phyloP scores from a whole-genome alignment of 2,888 invertebrate genomes.

The Spodoptera exigua region DNA sequence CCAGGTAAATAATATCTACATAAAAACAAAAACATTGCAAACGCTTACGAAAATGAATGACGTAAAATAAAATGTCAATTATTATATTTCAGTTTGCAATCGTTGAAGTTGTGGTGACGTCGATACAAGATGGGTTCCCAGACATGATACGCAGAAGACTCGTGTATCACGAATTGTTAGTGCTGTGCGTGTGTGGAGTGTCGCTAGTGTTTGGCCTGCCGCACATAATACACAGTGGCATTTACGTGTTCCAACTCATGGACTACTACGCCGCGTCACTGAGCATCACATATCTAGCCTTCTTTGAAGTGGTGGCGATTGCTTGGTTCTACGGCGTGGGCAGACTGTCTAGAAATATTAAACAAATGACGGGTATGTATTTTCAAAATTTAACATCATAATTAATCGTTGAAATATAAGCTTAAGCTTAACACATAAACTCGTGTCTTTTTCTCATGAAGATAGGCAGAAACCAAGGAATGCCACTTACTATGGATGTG shows the following conservation, averaged over 20 bases:
- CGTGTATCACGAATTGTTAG: constrained; percentile 95
- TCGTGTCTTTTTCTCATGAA: too few relatives aligned
- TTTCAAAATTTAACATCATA: too few relatives aligned
- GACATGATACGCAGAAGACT: constrained; percentile 95
- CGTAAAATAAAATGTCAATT: constrained; percentile 26
- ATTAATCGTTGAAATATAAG: too few relatives aligned
- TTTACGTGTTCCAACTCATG: constrained; percentile 97
- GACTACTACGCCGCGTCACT: constrained; percentile 98
- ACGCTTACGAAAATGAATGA: constrained; percentile 10
- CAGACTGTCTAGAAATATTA: constrained; percentile 94
- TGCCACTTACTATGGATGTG: too few relatives aligned
- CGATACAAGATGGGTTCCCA: constrained; percentile 97
- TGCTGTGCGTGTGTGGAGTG: constrained; percentile 94
- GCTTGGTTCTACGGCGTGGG: constrained; percentile 97
- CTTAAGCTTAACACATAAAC: too few relatives aligned
- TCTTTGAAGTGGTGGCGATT: constrained; percentile 97
- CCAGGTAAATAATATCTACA: constrained; percentile 89
- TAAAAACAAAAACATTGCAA: constrained; percentile 3
- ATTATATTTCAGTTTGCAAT: constrained; percentile 94
- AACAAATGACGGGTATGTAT: constrained; percentile 95
- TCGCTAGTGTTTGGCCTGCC: constrained; percentile 96
- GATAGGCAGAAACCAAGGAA: too few relatives aligned
- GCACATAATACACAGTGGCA: constrained; percentile 96
- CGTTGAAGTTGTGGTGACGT: constrained; percentile 97
- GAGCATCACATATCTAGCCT: constrained; percentile 97